A percentile compares a stretch with the other conserved stretches of the same genome.
Conservation (phyloP, 2,888 invertebrate species). For the Pachydiplax longipennis region DNA sequence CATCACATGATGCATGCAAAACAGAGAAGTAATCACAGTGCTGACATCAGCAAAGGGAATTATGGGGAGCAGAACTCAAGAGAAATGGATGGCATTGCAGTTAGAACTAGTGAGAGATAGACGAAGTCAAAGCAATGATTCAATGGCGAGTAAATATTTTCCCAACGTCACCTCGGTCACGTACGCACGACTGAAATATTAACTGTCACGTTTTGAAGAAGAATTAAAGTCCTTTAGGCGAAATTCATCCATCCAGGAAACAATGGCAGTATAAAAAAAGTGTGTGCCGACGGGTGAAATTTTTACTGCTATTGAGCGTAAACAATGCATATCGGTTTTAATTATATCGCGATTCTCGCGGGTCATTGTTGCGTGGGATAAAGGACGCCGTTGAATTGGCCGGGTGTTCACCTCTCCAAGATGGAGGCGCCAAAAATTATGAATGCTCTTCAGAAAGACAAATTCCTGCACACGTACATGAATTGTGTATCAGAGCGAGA, state of each 20-base stretch:
- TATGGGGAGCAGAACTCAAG: not conserved
- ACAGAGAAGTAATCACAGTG: too few species aligned
- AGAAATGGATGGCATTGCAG: not conserved
- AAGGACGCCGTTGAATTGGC: too few species aligned
- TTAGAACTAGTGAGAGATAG: not conserved
- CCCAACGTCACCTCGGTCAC: not conserved
- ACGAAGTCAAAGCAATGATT: not conserved
- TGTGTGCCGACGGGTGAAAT: not conserved
- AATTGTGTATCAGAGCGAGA: too few species aligned
- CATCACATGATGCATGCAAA: too few species aligned
- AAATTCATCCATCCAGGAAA: not conserved
- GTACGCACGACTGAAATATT: not conserved
- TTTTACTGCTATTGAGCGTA: not conserved
- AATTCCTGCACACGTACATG: too few species aligned
- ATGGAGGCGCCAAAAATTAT: too few species aligned
- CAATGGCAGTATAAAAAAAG: not conserved
- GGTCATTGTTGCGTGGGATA: too few species aligned
- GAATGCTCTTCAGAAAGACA: too few species aligned
- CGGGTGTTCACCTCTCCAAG: too few species aligned
- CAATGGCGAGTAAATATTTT: not conserved
- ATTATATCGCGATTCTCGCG: too few species aligned
- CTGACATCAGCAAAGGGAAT: too few species aligned
- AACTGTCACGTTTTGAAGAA: not conserved
- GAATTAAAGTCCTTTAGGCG: too few species aligned
- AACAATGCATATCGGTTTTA: not conserved